Evolutionary conservation across 2,797 vertebrate genomes (phyloP), one percentile per base, ranked within the genome.

Genomic region (Poliocrania exsul): DNA sequence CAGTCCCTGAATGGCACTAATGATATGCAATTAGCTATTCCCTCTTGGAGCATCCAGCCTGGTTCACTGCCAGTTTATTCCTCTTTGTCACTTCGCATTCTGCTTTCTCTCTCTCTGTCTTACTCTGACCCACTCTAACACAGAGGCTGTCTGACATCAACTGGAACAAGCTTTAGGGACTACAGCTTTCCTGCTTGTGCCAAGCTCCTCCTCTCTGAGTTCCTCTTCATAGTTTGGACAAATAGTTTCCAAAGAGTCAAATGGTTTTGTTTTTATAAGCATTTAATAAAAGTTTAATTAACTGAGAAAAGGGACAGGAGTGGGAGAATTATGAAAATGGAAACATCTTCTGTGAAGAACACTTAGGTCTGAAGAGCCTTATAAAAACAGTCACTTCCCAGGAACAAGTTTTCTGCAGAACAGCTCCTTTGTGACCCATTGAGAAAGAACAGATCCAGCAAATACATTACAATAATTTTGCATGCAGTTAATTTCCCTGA

Each of bases 261-360:
- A 84, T 16, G 28, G 35, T 11, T 77, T 65, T 80, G 17, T 61
- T 67, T 85, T 54, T 38, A 49, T 49, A 93, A 92, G 71, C n/a
- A 28, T 49, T 79, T 57, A 83, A 80, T 75, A 74, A 92, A 87
- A 62, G 29, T 42, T 86, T 87, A 90, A 87, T 94, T 96, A 92
- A 90, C 37, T 44, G 66, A 92, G 47, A 31, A 73, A 62, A 87
- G 40, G 51, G 26, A 58, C 16, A 62, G 17, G 47, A n/a, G 38
- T 61, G 23, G 58, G 38, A 86, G 25, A 81, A 80, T 57, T 79
- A 75, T 23, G 16, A 81, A 90, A 93, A 90, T 28, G 37, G 82
- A 71, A 92, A 83, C 44, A 73, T 38, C 70, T 93, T 67, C 56
- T 53, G 50, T 74, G 54, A 66, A 81, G 46, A 13, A n/a, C 29